Percentiles rank a stretch among this genome's conserved stretches.
Conservation (phyloP, 2,888 invertebrate genomes). For the Meiosimyza decipiens region DNA sequence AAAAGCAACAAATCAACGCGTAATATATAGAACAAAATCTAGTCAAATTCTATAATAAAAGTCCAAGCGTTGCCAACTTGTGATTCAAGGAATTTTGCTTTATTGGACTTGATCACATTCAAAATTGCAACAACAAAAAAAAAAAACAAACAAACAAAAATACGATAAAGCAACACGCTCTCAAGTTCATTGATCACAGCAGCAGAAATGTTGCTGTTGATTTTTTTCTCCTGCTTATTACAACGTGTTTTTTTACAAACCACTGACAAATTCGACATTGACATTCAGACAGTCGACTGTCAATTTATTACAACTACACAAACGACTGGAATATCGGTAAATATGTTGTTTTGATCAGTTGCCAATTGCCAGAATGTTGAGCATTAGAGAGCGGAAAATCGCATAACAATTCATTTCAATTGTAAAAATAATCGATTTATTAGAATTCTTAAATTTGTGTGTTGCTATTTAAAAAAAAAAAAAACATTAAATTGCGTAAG, state of each 20-base stretch:
- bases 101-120: conserved; percentile 7
- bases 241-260: not conserved
- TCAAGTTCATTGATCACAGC: conserved; percentile 22
- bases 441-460: too few relatives aligned
- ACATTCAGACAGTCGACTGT: conserved; percentile 1
- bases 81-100: not conserved
- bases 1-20: too few relatives aligned
- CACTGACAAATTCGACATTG: not conserved
- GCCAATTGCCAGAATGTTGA: too few relatives aligned
- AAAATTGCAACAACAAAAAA: not conserved
- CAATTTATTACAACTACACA: not conserved
- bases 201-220: not conserved
- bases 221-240: not conserved
- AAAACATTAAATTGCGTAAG: not conserved
- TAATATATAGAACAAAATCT: too few relatives aligned
- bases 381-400: too few relatives aligned
- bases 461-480: too few relatives aligned
- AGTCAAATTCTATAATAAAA: too few relatives aligned
- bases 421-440: too few relatives aligned
- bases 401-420: too few relatives aligned
- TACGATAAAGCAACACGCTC: not conserved
- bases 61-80: not conserved
- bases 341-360: too few relatives aligned
- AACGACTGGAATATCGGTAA: too few relatives aligned
- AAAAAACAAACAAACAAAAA: not conserved